These are phyloP conservation scores for Adoxophyes honmai DNA, from an alignment of 1,140 invertebrate genomes.

Conservation along the genomic window DNA sequence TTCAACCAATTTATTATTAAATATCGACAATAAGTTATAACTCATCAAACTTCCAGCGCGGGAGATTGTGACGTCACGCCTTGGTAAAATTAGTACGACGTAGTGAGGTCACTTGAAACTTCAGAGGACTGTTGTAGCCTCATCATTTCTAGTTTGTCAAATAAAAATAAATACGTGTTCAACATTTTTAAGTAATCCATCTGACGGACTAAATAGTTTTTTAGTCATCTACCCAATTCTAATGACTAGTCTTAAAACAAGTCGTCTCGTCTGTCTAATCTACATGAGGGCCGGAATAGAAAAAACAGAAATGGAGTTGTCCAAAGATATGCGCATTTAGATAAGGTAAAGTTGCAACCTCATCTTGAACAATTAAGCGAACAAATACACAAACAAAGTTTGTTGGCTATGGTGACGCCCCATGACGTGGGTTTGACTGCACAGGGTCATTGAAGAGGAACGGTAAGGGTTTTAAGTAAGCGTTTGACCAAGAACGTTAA, in stretches of 20 bases:
- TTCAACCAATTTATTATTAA: too few species aligned
- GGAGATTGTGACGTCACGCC: too few species aligned
- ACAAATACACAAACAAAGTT: conserved; percentile 25
- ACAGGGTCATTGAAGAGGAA: neutral
- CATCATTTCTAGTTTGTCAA: too few species aligned
- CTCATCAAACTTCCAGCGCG: too few species aligned
- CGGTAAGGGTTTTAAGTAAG: neutral
- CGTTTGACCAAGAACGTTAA: conserved; percentile 12
- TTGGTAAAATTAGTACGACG: too few species aligned
- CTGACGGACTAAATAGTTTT: too few species aligned
- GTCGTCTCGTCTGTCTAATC: neutral
- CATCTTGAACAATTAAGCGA: conserved; percentile 46
- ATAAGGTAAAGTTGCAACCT: conserved; percentile 34
- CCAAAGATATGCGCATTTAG: conserved; percentile 37
- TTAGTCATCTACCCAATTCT: too few species aligned
- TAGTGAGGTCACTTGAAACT: too few species aligned
- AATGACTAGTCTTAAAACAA: conserved; percentile 12
- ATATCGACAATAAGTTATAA: too few species aligned
- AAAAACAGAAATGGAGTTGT: conserved; percentile 21
- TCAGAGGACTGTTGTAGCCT: too few species aligned
- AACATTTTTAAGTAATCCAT: too few species aligned
- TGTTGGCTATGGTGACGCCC: conserved; percentile 22
- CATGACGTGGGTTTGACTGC: conserved; percentile 2
- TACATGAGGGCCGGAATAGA: conserved; percentile 9
- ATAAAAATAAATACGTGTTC: too few species aligned